These are phyloP conservation scores for Thermophis baileyi DNA, from an alignment of 2,113 vertebrate genomes.

Conservation along the genomic window DNA sequence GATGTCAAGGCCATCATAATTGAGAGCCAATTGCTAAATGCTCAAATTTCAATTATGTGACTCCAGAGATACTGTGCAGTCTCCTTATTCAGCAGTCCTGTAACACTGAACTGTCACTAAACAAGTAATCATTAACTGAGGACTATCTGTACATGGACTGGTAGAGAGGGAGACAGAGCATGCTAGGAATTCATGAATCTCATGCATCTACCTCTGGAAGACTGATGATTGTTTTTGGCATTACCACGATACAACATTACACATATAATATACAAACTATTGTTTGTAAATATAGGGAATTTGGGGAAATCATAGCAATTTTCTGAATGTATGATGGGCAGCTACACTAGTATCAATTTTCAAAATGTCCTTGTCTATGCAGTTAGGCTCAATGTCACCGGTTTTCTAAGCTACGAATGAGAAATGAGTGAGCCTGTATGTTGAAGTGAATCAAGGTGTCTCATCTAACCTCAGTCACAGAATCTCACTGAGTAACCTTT, in stretches of 20 bases:
- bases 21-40: not conserved
- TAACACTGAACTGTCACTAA: not conserved
- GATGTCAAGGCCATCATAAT: not conserved
- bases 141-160: not conserved
- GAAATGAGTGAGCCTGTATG: not conserved
- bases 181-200: not conserved
- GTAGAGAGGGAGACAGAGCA: not conserved
- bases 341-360: not conserved
- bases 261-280: not conserved
- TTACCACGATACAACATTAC: not conserved
- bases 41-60: not conserved
- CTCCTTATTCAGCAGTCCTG: not conserved
- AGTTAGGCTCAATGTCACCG: not conserved
- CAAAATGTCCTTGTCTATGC: not conserved
- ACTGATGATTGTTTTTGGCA: not conserved
- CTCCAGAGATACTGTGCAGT: not conserved
- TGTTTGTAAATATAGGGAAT: not conserved
- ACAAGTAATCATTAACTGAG: not conserved
- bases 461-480: too few species aligned
- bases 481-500: not conserved
- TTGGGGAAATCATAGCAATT: not conserved
- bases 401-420: not conserved
- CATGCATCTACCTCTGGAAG: not conserved
- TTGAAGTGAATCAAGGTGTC: not conserved
- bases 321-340: not conserved